Evolutionary conservation across 2,888 invertebrate genomes (phyloP).

Genomic region (Cepaea hortensis): DNA sequence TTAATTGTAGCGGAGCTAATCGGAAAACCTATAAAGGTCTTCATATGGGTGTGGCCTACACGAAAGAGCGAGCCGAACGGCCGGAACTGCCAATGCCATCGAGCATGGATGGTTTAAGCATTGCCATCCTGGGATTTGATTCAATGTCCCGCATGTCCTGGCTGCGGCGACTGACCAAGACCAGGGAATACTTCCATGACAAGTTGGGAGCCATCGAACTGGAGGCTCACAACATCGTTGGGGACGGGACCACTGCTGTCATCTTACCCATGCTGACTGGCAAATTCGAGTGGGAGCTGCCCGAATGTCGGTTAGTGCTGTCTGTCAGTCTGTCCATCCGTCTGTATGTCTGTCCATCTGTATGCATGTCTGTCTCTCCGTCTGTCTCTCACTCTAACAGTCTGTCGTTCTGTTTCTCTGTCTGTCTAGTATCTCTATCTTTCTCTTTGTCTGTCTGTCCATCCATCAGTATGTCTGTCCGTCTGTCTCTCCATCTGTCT

Average conservation of each 20-base stretch:
- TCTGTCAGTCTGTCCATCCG: background rate
- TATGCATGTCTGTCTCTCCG: too few relatives aligned
- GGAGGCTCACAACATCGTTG: conserved; percentile 79
- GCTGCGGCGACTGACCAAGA: conserved; percentile 69
- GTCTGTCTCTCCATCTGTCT: too few relatives aligned
- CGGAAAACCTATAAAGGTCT: conserved; percentile 81
- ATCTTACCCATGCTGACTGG: conserved; percentile 92
- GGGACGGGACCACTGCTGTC: conserved; percentile 79
- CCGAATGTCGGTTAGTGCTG: conserved; percentile 84
- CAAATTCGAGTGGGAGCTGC: conserved; percentile 86
- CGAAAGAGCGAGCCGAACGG: conserved; percentile 26
- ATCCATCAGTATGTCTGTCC: too few relatives aligned
- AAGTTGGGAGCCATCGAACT: conserved; percentile 79
- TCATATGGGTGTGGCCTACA: conserved; percentile 79
- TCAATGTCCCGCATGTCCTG: conserved; percentile 88
- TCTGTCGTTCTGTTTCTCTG: background rate
- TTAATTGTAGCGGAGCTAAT: conserved; percentile 55
- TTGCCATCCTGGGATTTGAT: conserved; percentile 88
- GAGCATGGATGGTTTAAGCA: conserved; percentile 81
- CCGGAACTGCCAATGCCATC: conserved; percentile 40
- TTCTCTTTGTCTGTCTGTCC: too few relatives aligned
- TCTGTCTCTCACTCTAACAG: too few relatives aligned
- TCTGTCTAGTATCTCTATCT: too few relatives aligned
- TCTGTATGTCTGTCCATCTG: too few relatives aligned
- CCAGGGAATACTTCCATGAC: conserved; percentile 69